A percentile compares a stretch with the other conserved stretches of the same genome.
phyloP scores from a whole-genome alignment of 2,888 invertebrate genomes.

The Meliscaeva auricollis region DNA sequence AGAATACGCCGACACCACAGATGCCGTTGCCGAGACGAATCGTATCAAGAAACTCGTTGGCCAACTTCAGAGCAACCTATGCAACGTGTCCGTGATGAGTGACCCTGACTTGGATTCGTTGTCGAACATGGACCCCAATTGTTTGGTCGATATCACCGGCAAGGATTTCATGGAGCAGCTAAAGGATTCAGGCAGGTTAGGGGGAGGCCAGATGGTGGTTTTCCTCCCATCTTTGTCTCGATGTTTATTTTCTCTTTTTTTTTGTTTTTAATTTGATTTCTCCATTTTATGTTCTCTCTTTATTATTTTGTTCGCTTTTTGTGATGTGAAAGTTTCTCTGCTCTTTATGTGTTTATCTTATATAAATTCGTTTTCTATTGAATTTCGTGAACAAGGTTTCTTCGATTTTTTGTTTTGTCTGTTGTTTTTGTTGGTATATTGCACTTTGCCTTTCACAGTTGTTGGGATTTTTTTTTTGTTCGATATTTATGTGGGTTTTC shows the following conservation, averaged over 20 bases:
- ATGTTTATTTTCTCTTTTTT: constrained; percentile 73
- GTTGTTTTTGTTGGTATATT: not conserved
- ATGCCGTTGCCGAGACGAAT: constrained; percentile 82
- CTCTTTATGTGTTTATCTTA: constrained; percentile 16
- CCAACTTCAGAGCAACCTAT: constrained; percentile 91
- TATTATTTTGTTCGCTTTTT: constrained; percentile 38
- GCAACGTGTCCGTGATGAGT: constrained; percentile 93
- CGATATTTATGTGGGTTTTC: not conserved
- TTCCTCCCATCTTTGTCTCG: constrained; percentile 79
- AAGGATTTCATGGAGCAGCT: constrained; percentile 87
- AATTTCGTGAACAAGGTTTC: constrained; percentile 22
- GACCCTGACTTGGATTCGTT: constrained; percentile 93
- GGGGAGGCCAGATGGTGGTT: constrained; percentile 74
- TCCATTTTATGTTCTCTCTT: not conserved
- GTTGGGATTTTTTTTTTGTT: not conserved
- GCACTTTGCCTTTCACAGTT: constrained; percentile 9
- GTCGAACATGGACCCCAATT: constrained; percentile 96
- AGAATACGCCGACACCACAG: constrained; percentile 83
- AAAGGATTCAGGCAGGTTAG: constrained; percentile 91
- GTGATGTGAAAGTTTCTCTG: constrained; percentile 18
- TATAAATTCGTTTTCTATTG: constrained; percentile 36
- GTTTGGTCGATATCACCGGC: constrained; percentile 92
- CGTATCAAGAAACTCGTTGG: constrained; percentile 91
- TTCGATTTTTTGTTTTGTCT: not conserved
- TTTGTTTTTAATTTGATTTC: constrained; percentile 50